Percentiles rank a stretch among this genome's conserved stretches.
These are phyloP conservation scores for Seladonia tumulorum DNA, from an alignment of 2,888 invertebrate genomes.

Conservation along the genomic window DNA sequence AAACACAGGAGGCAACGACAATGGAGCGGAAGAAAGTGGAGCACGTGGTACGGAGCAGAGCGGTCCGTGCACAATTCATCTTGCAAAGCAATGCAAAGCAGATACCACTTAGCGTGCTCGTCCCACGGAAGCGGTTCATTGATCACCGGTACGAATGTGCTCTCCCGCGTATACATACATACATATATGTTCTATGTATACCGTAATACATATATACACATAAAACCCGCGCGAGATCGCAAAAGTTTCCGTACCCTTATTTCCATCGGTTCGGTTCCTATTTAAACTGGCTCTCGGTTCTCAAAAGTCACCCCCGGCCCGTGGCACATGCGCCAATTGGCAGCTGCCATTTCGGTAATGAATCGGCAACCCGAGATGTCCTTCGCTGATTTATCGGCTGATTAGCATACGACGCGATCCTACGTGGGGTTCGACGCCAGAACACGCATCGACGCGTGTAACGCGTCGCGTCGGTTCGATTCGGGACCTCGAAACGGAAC, in stretches of 20 bases:
- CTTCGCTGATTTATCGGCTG: conserved; percentile 82
- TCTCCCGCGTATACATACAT: not conserved
- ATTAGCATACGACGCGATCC: conserved; percentile 76
- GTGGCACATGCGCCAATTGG: conserved; percentile 68
- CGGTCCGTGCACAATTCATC: conserved; percentile 51
- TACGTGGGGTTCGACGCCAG: conserved; percentile 52
- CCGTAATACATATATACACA: not conserved
- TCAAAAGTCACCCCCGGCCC: conserved; percentile 54
- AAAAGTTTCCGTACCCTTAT: conserved; percentile 18
- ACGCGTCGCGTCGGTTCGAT: not conserved
- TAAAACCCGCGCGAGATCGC: not conserved
- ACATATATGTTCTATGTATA: not conserved
- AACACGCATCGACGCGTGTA: conserved; percentile 36
- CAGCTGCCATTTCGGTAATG: conserved; percentile 74
- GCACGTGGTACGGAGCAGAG: conserved; percentile 29
- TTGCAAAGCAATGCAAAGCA: conserved; percentile 52
- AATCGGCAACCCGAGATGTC: conserved; percentile 71
- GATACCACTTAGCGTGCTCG: conserved; percentile 58
- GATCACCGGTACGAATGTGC: conserved; percentile 45
- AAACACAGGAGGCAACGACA: conserved; percentile 39
- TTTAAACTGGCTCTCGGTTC: conserved; percentile 30
- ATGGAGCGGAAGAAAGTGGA: conserved; percentile 56
- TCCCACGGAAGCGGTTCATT: conserved; percentile 64
- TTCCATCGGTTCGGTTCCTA: conserved; percentile 16
- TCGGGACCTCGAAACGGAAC: conserved; percentile 18